Base-by-base conservation (phyloP, 37 sponge, comb jelly and placozoan species). In the Corticium candelabrum region DNA sequence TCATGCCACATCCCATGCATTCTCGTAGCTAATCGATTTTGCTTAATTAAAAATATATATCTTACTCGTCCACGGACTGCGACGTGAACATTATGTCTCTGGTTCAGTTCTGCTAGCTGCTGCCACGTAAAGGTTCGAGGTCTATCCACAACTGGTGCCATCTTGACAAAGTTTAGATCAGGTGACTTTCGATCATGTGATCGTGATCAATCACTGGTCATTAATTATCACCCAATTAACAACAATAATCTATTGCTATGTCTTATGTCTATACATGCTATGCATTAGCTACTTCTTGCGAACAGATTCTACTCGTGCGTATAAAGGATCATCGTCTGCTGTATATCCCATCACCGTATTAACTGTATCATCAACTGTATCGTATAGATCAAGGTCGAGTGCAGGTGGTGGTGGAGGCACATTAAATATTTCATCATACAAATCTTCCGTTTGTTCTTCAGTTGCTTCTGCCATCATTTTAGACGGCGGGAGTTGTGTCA, bases 21-120 rank as follows among this genome's bases (percentile, higher is more conserved):
- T n/a, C n/a, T n/a, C n/a, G n/a, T n/a, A n/a, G n/a, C n/a, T n/a
- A n/a, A n/a, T n/a, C n/a, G n/a, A n/a, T n/a, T n/a, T n/a, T n/a
- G n/a, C n/a, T n/a, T n/a, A n/a, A n/a, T n/a, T n/a, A n/a, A n/a
- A n/a, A n/a, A n/a, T 33, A n/a, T 33, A 79, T 1, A 32, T 15
- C 34, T 56, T 72, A 93, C 94, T 86, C 91, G 91, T 74, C 93
- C 93, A 68, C 94, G 77, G 62, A 89, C 84, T 5, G 96, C 89
- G 0, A 95, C 87, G 41, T 95, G 96, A 40, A 85, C 90, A 37
- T 95, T 95, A 36, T 95, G 86, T 34, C 86, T 77, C n/a, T 34
- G 34, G 81, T 95, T 95, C 29, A 87, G 84, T 68, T 82, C 30
- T 74, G 90, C 87, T 78, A 95, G 82, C 40, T 95, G 90, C 69